These are phyloP conservation scores for Pantherophis guttatus DNA, from an alignment of 2,113 vertebrate species.

Conservation along the genomic window DNA sequence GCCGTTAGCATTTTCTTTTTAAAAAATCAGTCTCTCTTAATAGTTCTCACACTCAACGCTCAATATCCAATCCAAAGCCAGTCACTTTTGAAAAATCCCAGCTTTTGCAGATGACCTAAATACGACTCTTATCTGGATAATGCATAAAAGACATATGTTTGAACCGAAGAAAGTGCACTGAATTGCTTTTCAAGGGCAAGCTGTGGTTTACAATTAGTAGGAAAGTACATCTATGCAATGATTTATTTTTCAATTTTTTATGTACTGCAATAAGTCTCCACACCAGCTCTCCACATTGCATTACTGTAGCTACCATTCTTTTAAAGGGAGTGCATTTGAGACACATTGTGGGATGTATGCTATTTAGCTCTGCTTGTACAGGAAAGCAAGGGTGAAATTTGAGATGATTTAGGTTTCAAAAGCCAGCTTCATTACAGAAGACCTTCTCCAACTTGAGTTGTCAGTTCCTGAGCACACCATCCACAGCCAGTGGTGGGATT, in stretches of 20 bases:
- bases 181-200: not conserved
- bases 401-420: not conserved
- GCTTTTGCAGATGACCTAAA: not conserved
- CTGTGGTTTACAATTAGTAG: not conserved
- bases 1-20: not conserved
- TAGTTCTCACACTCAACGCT: conserved; percentile 8
- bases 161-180: not conserved
- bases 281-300: accelerated
- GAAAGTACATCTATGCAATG: not conserved
- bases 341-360: not conserved
- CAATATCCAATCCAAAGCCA: not conserved
- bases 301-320: not conserved
- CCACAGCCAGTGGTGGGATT: too few relatives aligned
- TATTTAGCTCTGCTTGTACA: not conserved
- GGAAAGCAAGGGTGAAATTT: not conserved
- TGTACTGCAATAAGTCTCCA: accelerated
- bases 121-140: conserved; percentile 6
- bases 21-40: conserved; percentile 7
- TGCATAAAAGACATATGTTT: not conserved
- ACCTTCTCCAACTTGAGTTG: not conserved
- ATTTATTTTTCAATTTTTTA: not conserved
- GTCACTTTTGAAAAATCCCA: not conserved
- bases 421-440: not conserved
- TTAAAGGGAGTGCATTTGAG: not conserved
- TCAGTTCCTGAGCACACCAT: not conserved